phyloP scores from a whole-genome alignment of 2,797 vertebrate genomes.

The Loriculus beryllinus region DNA sequence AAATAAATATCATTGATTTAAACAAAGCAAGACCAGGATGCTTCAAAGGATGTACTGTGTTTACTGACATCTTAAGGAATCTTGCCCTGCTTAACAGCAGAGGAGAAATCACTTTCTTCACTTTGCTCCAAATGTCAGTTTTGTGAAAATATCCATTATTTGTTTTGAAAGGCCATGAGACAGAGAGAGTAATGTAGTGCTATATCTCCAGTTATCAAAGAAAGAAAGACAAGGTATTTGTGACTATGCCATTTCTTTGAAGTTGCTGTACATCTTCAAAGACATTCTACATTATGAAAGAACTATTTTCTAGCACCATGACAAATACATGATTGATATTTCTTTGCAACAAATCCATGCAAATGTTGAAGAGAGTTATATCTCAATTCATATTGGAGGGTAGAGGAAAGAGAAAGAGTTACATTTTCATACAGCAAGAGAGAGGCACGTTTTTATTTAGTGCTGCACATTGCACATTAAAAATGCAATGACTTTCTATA shows the following conservation, averaged over 20 bases:
- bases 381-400: neutral
- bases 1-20: neutral
- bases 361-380: neutral
- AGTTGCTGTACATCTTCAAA: conserved; percentile 9
- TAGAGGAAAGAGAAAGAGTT: neutral
- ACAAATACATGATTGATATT: neutral
- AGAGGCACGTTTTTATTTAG: neutral
- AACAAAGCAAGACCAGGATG: neutral
- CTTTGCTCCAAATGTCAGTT: neutral
- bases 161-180: conserved; percentile 15
- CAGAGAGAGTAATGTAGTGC: neutral
- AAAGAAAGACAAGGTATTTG: neutral
- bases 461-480: neutral
- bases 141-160: neutral
- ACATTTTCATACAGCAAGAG: neutral
- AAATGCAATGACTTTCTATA: neutral
- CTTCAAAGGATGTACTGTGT: neutral
- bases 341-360: neutral
- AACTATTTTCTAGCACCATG: neutral
- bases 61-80: neutral
- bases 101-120: neutral
- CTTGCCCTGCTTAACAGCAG: neutral
- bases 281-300: neutral
- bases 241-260: neutral
- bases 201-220: neutral